Base-by-base conservation (phyloP, 2,888 invertebrate species). In the Hirtodrosophila histrioides region DNA sequence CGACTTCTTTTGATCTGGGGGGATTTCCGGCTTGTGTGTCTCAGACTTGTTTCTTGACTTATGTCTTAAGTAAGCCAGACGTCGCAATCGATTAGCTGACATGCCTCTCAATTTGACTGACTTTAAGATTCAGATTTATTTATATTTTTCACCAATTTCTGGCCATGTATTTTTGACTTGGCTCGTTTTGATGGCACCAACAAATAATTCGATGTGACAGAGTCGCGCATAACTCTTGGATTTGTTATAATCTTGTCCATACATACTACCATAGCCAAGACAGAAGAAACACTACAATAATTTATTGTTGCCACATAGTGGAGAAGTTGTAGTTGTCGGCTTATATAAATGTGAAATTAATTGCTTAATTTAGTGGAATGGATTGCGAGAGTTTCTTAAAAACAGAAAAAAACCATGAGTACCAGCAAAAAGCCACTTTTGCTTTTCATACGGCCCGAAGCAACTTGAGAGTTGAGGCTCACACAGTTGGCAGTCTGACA, bases 341-440 rank as follows among this genome's bases (percentile, higher is more conserved):
- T 82, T 82, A 87, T 75, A 85, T 87, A 85, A 82, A 83, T 87
- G 77, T 62, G 69, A 79, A 80, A 87, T 82, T 81, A 86, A 84
- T 84, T 84, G 84, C 86, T 86, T 88, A 84, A 84, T 84, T 88
- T 78, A 88, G 86, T 88, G 86, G 88, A 84, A 84, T 83, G 86
- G 75, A 86, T 87, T 66, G 87, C 72, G 61, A 69, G 85, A 77
- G 87, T 84, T 71, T 62, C 61, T 50, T 43, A 37, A 69, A 63
- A n/a, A n/a, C n/a, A n/a, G n/a, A n/a, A n/a, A 33, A 41, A 40
- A 17, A 31, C 24, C 2, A 48, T 4, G 10, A 23, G 10, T 23
- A 36, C n/a, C 31, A 64, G 51, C 53, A 12, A 68, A 68, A 54
- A 62, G 54, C 63, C 50, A 78, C 73, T 77, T 69, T 73, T 77